Conservation (phyloP, 2,113 vertebrate genomes). For the Microcebus lehilahytsara region DNA sequence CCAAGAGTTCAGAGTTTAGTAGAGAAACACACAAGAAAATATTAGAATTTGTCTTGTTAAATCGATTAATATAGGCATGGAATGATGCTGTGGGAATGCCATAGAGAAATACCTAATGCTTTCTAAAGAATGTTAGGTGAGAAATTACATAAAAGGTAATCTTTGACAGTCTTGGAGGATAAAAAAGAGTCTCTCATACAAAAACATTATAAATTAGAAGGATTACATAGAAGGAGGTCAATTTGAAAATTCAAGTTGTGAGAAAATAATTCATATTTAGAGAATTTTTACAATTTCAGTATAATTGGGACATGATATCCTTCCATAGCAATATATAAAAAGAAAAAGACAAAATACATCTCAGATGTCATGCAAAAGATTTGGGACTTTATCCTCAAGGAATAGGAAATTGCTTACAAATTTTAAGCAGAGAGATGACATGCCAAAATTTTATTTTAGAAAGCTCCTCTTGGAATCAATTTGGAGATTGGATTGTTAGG, state of each 20-base stretch:
- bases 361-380: slow-evolving; percentile 21
- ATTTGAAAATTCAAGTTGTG: background rate
- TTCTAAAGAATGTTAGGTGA: background rate
- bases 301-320: background rate
- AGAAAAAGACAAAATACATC: background rate
- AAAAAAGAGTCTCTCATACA: background rate
- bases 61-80: background rate
- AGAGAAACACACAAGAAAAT: slow-evolving; percentile 30
- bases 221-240: background rate
- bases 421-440: slow-evolving; percentile 32
- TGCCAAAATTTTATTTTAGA: slow-evolving; percentile 62
- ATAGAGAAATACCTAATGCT: background rate
- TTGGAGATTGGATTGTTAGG: background rate
- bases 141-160: background rate
- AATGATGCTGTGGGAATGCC: background rate
- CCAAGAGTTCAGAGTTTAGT: background rate
- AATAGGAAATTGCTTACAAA: slow-evolving; percentile 37
- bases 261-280: background rate
- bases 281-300: background rate
- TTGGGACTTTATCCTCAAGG: background rate
- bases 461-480: slow-evolving; percentile 36
- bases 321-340: background rate
- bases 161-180: background rate
- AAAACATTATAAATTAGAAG: background rate
- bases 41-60: background rate